Conservation (phyloP, 2,888 invertebrate genomes). For the Dromius quadrimaculatus region DNA sequence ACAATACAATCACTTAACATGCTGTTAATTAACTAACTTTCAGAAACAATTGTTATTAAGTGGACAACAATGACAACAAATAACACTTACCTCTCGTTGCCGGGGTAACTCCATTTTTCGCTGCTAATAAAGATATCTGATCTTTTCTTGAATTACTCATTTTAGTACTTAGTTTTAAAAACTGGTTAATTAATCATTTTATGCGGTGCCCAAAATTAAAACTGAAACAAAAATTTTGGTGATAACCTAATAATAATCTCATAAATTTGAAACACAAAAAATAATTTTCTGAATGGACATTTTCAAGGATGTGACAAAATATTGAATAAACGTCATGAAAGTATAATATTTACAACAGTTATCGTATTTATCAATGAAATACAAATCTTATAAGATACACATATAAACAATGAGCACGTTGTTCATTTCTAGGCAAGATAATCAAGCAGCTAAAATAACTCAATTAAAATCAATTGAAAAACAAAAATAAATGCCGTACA, state of each 20-base stretch:
- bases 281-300: background rate
- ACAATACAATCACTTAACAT: too few relatives aligned
- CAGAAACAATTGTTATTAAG: too few relatives aligned
- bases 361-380: too few relatives aligned
- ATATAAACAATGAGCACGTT: conserved; percentile 2
- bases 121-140: conserved; percentile 57
- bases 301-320: too few relatives aligned
- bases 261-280: background rate
- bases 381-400: too few relatives aligned
- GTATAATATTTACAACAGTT: too few relatives aligned
- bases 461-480: background rate
- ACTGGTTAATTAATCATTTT: conserved; percentile 35
- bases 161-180: conserved; percentile 23
- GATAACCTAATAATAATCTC: background rate
- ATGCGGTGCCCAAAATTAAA: conserved; percentile 15
- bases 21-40: too few relatives aligned
- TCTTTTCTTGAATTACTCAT: conserved; percentile 57
- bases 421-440: background rate
- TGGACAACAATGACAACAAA: too few relatives aligned
- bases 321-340: too few relatives aligned
- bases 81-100: conserved; percentile 53
- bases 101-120: conserved; percentile 57
- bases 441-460: background rate
- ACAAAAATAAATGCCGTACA: background rate
- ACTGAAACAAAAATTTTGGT: conserved; percentile 32